Percentiles rank a stretch among this genome's conserved stretches.
Conservation (phyloP, 2,113 vertebrate species). For the Channa argus region DNA sequence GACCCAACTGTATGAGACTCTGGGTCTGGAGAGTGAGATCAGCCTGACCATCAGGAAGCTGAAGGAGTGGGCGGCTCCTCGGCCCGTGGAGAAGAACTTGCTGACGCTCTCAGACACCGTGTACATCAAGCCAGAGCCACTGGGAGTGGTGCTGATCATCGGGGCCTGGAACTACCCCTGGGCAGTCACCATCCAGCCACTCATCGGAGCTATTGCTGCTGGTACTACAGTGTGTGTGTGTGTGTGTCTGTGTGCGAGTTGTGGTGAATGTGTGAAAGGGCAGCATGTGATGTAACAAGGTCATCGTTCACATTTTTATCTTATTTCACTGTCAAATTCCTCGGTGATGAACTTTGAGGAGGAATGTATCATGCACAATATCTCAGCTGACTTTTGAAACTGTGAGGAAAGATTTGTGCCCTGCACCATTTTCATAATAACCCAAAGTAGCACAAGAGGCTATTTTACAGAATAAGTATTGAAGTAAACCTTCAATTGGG, state of each 20-base stretch:
- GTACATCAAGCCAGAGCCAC: conserved; percentile 87
- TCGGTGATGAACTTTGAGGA: neutral
- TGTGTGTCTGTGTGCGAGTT: neutral
- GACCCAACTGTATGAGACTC: conserved; percentile 83
- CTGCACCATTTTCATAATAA: neutral
- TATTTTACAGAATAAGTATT: no score
- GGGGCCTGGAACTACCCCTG: conserved; percentile 98
- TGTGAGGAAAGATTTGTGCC: neutral
- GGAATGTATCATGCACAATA: neutral
- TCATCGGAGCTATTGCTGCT: conserved; percentile 94
- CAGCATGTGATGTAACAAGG: conserved; percentile 21
- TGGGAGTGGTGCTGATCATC: conserved; percentile 91
- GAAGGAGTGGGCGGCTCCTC: conserved; percentile 86
- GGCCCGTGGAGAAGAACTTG: conserved; percentile 83
- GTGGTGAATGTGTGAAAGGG: conserved; percentile 7
- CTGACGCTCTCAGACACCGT: conserved; percentile 85
- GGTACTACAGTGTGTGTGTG: conserved; percentile 73
- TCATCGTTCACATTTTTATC: conserved; percentile 21
- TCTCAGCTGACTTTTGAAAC: conserved; percentile 7
- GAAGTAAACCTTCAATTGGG: no score
- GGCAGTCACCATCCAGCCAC: conserved; percentile 85
- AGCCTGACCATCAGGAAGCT: conserved; percentile 80
- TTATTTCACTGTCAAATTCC: neutral
- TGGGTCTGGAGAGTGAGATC: conserved; percentile 84
- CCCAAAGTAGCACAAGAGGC: neutral